phyloP scores from a whole-genome alignment of 2,888 invertebrate genomes.

The Watsonalla cultraria region DNA sequence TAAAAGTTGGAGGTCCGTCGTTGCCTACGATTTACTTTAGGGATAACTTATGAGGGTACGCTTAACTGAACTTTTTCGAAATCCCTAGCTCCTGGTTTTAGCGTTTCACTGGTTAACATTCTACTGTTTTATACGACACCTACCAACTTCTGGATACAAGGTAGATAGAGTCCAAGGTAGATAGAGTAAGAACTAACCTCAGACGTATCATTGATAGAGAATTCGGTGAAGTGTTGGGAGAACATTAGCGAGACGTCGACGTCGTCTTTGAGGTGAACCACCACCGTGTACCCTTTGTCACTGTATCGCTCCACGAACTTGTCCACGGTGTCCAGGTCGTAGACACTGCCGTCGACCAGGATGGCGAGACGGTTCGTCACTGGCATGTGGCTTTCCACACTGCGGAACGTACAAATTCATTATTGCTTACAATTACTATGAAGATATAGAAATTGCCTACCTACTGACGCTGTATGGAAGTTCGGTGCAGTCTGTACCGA shows the following conservation, averaged over 20 bases:
- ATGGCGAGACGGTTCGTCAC: conserved; percentile 53
- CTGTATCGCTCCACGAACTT: conserved; percentile 48
- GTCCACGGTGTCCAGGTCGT: conserved; percentile 55
- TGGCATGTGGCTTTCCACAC: conserved; percentile 59
- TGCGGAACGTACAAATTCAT: conserved; percentile 14
- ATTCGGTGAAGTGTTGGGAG: conserved; percentile 34
- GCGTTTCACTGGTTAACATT: no score
- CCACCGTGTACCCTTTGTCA: conserved; percentile 53
- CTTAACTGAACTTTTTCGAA: no score
- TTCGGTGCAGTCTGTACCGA: no score
- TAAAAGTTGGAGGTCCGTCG: no score
- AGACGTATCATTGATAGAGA: conserved; percentile 50
- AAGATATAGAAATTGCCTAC: no score
- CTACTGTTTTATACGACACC: no score
- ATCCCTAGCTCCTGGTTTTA: no score
- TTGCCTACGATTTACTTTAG: no score
- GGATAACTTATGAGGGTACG: no score
- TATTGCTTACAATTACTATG: no score
- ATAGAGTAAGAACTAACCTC: conserved; percentile 33
- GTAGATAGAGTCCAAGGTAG: neutral
- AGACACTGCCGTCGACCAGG: conserved; percentile 48
- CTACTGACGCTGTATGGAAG: no score
- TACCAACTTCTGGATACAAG: no score
- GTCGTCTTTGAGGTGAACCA: conserved; percentile 58
- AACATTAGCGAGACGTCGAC: conserved; percentile 44